Conservation (phyloP, 2,113 vertebrate species). For the Microcebus ravelobensis region DNA sequence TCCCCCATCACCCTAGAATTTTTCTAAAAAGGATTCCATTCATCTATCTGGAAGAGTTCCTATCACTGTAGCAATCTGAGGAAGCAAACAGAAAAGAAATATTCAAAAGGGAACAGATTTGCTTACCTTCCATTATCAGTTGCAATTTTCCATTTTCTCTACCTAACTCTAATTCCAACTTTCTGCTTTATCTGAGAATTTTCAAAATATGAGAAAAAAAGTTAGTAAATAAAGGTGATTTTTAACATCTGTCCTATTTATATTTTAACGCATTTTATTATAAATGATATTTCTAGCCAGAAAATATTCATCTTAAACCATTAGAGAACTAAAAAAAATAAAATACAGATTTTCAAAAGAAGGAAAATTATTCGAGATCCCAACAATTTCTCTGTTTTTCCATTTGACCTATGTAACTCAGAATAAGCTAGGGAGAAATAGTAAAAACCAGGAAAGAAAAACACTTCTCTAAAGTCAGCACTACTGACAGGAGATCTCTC, state of each 20-base stretch:
- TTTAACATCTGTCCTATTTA: not conserved
- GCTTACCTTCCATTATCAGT: not conserved
- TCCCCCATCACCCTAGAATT: not conserved
- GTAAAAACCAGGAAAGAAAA: not conserved
- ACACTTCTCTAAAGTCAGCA: not conserved
- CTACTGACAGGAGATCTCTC: not conserved
- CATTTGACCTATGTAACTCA: not conserved
- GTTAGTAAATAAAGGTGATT: not conserved
- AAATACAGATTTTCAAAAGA: not conserved
- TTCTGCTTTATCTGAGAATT: not conserved
- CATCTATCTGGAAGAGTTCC: not conserved
- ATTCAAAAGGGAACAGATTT: not conserved
- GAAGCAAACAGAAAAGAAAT: slow-evolving; percentile 3
- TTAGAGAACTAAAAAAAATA: not conserved
- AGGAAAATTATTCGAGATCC: not conserved
- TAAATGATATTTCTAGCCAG: slow-evolving; percentile 14
- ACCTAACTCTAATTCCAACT: not conserved
- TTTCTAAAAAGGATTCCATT: not conserved
- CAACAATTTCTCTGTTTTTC: not conserved
- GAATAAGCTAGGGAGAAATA: not conserved
- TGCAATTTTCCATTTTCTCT: not conserved
- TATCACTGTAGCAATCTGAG: slow-evolving; percentile 28
- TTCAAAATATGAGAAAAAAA: not conserved
- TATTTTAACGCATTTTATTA: slow-evolving; percentile 21
- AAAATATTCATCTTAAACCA: slow-evolving; percentile 24